A percentile compares a stretch with the other conserved stretches of the same genome.
Evolutionary conservation across 2,888 invertebrate genomes (phyloP).

Genomic region (Graphium colonna): DNA sequence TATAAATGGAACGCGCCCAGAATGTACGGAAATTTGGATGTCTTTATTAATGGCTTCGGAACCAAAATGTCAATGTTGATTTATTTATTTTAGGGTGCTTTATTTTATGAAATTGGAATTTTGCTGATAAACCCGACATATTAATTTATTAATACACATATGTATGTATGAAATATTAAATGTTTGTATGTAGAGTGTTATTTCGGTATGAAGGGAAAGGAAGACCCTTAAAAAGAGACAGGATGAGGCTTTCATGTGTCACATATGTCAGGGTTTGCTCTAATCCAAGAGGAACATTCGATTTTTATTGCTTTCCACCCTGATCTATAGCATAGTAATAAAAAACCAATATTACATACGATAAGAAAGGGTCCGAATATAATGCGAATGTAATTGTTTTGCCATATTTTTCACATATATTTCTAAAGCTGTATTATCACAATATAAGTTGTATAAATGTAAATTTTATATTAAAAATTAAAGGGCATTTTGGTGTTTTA

Average conservation of each 20-base stretch:
- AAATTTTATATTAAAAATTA: background rate
- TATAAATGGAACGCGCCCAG: constrained; percentile 43
- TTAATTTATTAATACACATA: constrained; percentile 22
- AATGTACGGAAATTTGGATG: constrained; percentile 28
- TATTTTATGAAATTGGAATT: background rate
- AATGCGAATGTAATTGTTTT: too few species aligned
- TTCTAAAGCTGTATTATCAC: too few species aligned
- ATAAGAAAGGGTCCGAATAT: constrained; percentile 54
- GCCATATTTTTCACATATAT: too few species aligned
- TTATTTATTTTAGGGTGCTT: constrained; percentile 36
- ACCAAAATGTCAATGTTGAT: constrained; percentile 59
- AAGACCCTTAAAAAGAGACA: constrained; percentile 59
- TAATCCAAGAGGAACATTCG: constrained; percentile 70
- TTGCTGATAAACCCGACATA: background rate
- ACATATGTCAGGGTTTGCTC: constrained; percentile 74
- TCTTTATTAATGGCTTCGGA: constrained; percentile 37
- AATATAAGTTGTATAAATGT: too few species aligned
- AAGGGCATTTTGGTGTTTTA: constrained; percentile 35
- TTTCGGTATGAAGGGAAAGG: constrained; percentile 44
- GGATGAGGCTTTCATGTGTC: constrained; percentile 67
- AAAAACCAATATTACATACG: constrained; percentile 58
- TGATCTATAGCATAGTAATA: constrained; percentile 72
- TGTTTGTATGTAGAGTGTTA: constrained; percentile 57
- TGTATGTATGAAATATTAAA: constrained; percentile 15
- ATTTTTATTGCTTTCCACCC: constrained; percentile 73